Base-by-base conservation (phyloP, 2,888 invertebrate species). In the Microdon myrmicae region DNA sequence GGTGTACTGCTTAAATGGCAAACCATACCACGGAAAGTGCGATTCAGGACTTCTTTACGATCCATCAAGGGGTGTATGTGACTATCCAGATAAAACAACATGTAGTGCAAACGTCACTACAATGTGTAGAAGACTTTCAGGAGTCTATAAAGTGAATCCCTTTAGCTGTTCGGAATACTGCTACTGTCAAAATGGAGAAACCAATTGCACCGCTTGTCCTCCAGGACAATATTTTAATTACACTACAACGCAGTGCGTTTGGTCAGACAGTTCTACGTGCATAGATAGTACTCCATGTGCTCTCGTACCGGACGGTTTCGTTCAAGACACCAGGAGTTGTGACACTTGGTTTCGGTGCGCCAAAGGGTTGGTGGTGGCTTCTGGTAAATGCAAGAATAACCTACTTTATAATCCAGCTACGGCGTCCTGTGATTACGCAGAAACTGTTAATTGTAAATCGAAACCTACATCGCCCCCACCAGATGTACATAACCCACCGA, bases 341-440 rank as follows among this genome's bases (percentile, higher is more conserved):
- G 69, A 67, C 20, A 68, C 69, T 0, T 76, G 77, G 35, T 70
- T 71, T 39, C 77, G 74, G n/a, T 76, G 76, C 39, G 20, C 6
- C 1, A 48, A 69, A 5, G 76, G 74, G 1, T 19, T 22, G 5
- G 49, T 74, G 20, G 69, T 74, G 2, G 71, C 72, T 2, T 69
- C 68, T 0, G 71, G 70, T 14, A 68, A 48, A 4, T 78, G 78
- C 7, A 69, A 69, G 1, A 38, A 28, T 2, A 68, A 51, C 1
- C 74, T 67, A 19, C 69, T 68, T 20, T 76, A 69, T 38, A 71
- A 70, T 48, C 68, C 72, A 13, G 1, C 28, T 2, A 37, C 34
- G 0, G 74, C 67, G 1, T 31, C 47, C 3, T 76, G 76, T 20
- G 74, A 71, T 7, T 74, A 71, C 48, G 59, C 64, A 0, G 44